phyloP scores from a whole-genome alignment of 2,797 vertebrate species.

The Psittacula derbiana region DNA sequence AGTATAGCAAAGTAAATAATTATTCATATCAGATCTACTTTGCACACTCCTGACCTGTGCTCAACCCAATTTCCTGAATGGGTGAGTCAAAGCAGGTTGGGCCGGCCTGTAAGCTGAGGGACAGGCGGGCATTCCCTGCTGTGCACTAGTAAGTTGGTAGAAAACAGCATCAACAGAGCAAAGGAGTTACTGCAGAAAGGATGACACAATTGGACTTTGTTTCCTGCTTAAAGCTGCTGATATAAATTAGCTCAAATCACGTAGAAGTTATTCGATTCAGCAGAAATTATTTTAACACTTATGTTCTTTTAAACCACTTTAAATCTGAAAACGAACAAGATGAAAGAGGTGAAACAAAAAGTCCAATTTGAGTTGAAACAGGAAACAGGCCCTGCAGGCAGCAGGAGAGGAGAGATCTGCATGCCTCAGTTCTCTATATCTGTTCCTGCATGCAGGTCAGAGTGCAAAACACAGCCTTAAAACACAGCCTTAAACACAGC shows the following conservation, averaged over 20 bases:
- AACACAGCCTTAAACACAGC: neutral
- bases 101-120: neutral
- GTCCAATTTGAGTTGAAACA: neutral
- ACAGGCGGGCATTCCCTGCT: neutral
- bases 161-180: neutral
- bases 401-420: neutral
- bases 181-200: neutral
- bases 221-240: neutral
- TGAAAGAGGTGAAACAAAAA: neutral
- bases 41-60: neutral
- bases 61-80: neutral
- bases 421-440: neutral
- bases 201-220: neutral
- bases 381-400: rapidly evolving
- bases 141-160: too few relatives aligned
- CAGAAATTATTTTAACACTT: neutral
- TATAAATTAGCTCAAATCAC: neutral
- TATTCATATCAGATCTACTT: neutral
- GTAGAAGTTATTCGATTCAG: neutral
- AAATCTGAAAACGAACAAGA: neutral
- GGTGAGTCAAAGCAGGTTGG: neutral
- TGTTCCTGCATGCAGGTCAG: too few relatives aligned
- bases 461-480: neutral
- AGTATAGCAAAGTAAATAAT: neutral
- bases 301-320: neutral